Evolutionary conservation across 2,888 invertebrate genomes (phyloP).

Genomic region (Lissonota sp.): DNA sequence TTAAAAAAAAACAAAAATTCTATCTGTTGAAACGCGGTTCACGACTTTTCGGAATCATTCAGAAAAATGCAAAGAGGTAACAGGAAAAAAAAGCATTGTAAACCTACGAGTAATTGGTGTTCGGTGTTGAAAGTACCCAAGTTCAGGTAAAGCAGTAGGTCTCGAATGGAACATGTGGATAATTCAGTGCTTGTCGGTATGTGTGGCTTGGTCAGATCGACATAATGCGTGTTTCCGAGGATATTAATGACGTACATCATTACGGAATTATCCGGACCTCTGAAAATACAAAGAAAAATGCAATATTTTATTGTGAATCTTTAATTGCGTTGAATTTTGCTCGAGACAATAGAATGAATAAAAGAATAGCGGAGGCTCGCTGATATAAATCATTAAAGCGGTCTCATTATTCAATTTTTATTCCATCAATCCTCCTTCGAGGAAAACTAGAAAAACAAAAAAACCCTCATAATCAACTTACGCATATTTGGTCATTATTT

Average conservation of each 20-base stretch:
- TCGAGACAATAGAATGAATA: neutral
- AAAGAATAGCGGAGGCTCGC: too few relatives aligned
- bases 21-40: slow-evolving; percentile 43
- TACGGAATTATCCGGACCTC: slow-evolving; percentile 64
- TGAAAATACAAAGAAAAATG: slow-evolving; percentile 56
- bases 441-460: slow-evolving; percentile 70
- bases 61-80: neutral
- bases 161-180: slow-evolving; percentile 81
- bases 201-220: slow-evolving; percentile 79
- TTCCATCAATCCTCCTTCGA: too few relatives aligned
- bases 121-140: slow-evolving; percentile 76
- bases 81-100: slow-evolving; percentile 3
- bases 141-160: slow-evolving; percentile 83
- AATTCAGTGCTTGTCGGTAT: slow-evolving; percentile 49
- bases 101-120: slow-evolving; percentile 69
- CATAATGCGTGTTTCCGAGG: slow-evolving; percentile 71
- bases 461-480: slow-evolving; percentile 38
- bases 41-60: neutral
- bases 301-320: neutral
- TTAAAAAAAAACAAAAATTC: too few relatives aligned
- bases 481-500: slow-evolving; percentile 74
- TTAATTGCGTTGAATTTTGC: slow-evolving; percentile 47
- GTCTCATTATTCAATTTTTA: too few relatives aligned
- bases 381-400: too few relatives aligned
- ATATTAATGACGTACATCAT: slow-evolving; percentile 76